Evolutionary conservation across 2,797 vertebrate species (phyloP).

Genomic region (Neosilurus hyrtlii): DNA sequence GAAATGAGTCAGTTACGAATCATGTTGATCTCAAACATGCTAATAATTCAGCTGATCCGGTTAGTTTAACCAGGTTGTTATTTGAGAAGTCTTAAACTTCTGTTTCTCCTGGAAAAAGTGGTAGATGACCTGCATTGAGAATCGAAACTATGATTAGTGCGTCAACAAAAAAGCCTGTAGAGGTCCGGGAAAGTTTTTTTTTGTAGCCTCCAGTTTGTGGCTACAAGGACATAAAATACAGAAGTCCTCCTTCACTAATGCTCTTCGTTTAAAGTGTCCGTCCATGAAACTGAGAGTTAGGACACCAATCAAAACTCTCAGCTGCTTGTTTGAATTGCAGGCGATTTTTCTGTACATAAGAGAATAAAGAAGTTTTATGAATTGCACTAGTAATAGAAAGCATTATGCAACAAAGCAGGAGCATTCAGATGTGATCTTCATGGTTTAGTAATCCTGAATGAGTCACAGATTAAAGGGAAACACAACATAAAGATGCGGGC

Average conservation of each 20-base stretch:
- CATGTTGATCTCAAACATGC: background rate
- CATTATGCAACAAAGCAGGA: background rate
- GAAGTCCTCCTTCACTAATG: background rate
- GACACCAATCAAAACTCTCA: background rate
- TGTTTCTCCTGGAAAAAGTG: background rate
- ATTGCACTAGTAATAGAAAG: background rate
- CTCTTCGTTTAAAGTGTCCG: background rate
- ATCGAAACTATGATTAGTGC: background rate
- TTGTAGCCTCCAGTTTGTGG: background rate
- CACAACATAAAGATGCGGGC: background rate
- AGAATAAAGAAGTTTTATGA: background rate
- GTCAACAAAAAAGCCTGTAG: background rate
- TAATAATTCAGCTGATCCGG: background rate
- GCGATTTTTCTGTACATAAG: no score
- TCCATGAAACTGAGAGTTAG: background rate
- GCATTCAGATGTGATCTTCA: background rate
- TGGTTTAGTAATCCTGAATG: background rate
- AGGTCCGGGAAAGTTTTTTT: background rate
- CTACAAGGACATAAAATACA: background rate
- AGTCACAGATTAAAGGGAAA: conserved; percentile 3
- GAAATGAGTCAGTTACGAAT: background rate
- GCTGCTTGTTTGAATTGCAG: background rate
- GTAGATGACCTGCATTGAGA: background rate
- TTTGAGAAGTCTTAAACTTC: background rate
- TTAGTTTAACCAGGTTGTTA: background rate